Base-by-base conservation (phyloP, 2,113 vertebrate genomes). In the Epinephelus cyanopodus region DNA sequence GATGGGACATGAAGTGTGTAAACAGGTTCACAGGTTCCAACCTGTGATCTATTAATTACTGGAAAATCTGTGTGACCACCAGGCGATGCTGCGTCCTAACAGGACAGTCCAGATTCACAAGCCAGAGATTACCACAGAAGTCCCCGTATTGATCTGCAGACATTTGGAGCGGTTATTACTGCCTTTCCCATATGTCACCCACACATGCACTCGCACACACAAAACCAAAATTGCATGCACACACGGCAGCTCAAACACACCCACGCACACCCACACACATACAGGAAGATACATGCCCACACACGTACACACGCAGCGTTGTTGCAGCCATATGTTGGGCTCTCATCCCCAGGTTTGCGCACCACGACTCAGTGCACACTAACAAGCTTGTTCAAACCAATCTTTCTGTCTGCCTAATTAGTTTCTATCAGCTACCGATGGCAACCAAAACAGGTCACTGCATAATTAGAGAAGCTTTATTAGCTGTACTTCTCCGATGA, bases 391-490 rank as follows among this genome's bases (percentile, higher is more conserved):
- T 83, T 89, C 73, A 77, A 81, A 82, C 73, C 23, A 10, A 52
- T 75, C 69, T 69, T n/a, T 66, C 74, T 50, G 65, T 81, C 86
- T 78, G 65, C 60, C 60, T 83, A 88, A 89, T 92, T 90, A 89
- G 83, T 72, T 87, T 81, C 80, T 50, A 81, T 88, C 75, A 84
- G 71, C 67, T 80, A 77, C 75, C 21, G 53, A 82, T 6, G 29
- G 73, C 76, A 74, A 62, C 70, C 56, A 42, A 21, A 84, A 68
- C 81, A 58, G 72, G 58, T 84, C 81, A 77, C 19, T 29, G 62
- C 39, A 67, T 85, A 70, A 87, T 88, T 53, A 85, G 11, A 77
- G 21, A 25, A 42, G 23, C 61, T 74, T 9, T 47, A 57, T 68
- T 15, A 61, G n/a, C 29, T 5, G 15, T 4, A n/a, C 21, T 60